Evolutionary conservation across 2,797 vertebrate genomes (phyloP), one percentile per base, ranked within the genome.

Genomic region (Gobionotothen gibberifrons): DNA sequence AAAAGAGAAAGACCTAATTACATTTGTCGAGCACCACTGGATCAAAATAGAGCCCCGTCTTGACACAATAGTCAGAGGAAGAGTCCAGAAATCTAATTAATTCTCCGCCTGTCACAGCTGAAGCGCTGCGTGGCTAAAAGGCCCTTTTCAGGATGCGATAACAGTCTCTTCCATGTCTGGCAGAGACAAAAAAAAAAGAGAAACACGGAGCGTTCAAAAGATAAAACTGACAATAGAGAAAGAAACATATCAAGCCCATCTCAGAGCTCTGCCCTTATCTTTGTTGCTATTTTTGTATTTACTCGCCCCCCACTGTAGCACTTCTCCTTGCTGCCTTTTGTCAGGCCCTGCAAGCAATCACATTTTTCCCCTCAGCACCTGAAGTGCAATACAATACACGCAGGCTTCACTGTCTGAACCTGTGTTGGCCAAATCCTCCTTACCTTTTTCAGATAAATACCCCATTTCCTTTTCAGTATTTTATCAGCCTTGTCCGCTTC

Each of bases 81-180:
- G 90, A 89, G 83, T 91, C 93, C 87, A 87, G 87, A 85, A 93
- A 94, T 91, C 88, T 90, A 93, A 94, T 94, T 94, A 94, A 91
- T 93, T 94, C 89, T 82, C 87, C 72, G 85, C 89, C 87, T 88
- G 90, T 92, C 89, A 88, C 83, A 81, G 85, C 84, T 86, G 86
- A 89, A 87, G 79, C 77, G 53, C 86, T 78, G 71, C 62, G 54
- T 78, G 74, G 82, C 85, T 90, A 91, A 92, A 91, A 93, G 83
- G 83, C 83, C 78, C 56, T 69, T 88, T 85, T 87, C 78, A 87
- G 69, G 83, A 90, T 85, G 86, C 4, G 92, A 92, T 92, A 93
- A 93, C 85, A 85, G 89, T 62, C 75, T 76, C 70, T 75, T 67
- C 83, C 69, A 12, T n/a, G 84, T 89, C 88, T 93, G 88, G 79